phyloP scores from a whole-genome alignment of 1,140 invertebrate species.

The Lordiphosa collinella region DNA sequence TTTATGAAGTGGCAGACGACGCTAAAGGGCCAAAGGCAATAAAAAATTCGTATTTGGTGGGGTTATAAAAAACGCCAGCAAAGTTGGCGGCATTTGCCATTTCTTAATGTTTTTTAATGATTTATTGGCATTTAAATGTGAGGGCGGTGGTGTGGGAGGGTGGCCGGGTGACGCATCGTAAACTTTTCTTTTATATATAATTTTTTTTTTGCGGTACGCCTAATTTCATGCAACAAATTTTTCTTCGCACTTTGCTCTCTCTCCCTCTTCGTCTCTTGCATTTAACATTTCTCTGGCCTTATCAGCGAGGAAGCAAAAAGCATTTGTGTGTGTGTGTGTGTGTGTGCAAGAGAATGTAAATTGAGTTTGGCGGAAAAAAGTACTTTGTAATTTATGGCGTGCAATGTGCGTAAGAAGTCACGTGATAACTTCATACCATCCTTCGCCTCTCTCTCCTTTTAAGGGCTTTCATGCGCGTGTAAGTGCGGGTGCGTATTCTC shows the following conservation, averaged over 20 bases:
- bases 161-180: slow-evolving; percentile 52
- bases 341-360: slow-evolving; percentile 60
- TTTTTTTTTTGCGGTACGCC: slow-evolving; percentile 29
- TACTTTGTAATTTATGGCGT: slow-evolving; percentile 77
- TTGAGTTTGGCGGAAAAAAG: slow-evolving; percentile 72
- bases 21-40: slow-evolving; percentile 54
- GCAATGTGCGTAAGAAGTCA: slow-evolving; percentile 76
- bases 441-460: slow-evolving; percentile 11
- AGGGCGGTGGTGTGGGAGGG: slow-evolving; percentile 16
- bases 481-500: slow-evolving; percentile 11
- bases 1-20: slow-evolving; percentile 70
- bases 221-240: slow-evolving; percentile 77
- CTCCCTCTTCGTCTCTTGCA: slow-evolving; percentile 2
- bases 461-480: slow-evolving; percentile 36
- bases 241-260: slow-evolving; percentile 38
- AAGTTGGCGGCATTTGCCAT: slow-evolving; percentile 22
- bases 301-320: slow-evolving; percentile 44
- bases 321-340: slow-evolving; percentile 24
- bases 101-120: slow-evolving; percentile 62
- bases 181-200: slow-evolving; percentile 43
- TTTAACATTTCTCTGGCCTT: slow-evolving; percentile 34
- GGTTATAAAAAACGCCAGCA: slow-evolving; percentile 52
- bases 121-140: slow-evolving; percentile 73
- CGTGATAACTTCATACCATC: slow-evolving; percentile 67
- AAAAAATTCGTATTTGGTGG: slow-evolving; percentile 75